Evolutionary conservation across 2,888 invertebrate genomes (phyloP).

Genomic region (Branchipolynoe longqiensis): DNA sequence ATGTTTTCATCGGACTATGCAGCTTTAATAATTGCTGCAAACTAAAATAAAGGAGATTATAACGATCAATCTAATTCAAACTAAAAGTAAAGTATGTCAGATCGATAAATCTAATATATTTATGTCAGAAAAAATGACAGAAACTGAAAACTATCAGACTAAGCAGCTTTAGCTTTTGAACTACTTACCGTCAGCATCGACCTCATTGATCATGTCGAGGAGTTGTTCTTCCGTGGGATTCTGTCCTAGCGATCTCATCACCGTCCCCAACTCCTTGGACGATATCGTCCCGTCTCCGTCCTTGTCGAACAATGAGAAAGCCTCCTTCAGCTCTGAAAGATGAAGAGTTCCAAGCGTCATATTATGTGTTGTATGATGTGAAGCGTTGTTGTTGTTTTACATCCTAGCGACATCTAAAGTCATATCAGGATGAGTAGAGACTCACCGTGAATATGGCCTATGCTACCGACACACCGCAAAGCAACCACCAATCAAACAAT

Average conservation of each 20-base stretch:
- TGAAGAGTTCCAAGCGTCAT: too few relatives aligned
- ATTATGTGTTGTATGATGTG: too few relatives aligned
- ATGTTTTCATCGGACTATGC: too few relatives aligned
- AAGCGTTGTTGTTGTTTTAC: too few relatives aligned
- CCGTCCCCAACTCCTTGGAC: slow-evolving; percentile 33
- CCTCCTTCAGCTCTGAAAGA: slow-evolving; percentile 26
- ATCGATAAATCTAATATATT: neutral
- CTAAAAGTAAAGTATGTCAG: neutral
- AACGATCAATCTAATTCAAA: neutral
- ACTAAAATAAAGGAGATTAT: neutral
- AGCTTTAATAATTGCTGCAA: too few relatives aligned
- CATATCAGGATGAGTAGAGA: too few relatives aligned
- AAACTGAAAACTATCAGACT: neutral
- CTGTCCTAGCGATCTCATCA: slow-evolving; percentile 31
- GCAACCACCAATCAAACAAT: too few relatives aligned
- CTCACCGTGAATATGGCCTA: too few relatives aligned
- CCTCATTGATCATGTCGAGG: slow-evolving; percentile 44
- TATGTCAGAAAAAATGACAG: neutral
- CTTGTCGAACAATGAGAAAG: slow-evolving; percentile 26
- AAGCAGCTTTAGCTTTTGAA: neutral
- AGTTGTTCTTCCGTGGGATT: slow-evolving; percentile 35
- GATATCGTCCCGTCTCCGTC: slow-evolving; percentile 26
- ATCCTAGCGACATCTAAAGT: too few relatives aligned
- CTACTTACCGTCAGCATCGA: slow-evolving; percentile 29
- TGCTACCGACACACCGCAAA: too few relatives aligned